Evolutionary conservation across 1,140 invertebrate genomes (phyloP).

Genomic region (Thalassaphorura encarpata): DNA sequence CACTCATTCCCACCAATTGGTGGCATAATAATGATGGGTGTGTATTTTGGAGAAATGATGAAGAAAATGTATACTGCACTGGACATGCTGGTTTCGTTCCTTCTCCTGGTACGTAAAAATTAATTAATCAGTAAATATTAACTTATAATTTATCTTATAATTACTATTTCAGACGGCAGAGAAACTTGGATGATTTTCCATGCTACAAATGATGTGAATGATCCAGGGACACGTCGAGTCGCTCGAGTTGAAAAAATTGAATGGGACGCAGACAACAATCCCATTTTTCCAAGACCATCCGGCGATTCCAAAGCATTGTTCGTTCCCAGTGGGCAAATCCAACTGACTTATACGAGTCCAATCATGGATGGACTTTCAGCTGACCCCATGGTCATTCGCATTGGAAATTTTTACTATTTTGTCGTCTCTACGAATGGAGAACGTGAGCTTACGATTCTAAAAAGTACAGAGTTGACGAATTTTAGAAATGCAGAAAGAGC

Average conservation of each 20-base stretch:
- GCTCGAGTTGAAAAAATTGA: slow-evolving; percentile 19
- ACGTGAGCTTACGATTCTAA: too few relatives aligned
- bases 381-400: too few relatives aligned
- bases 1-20: slow-evolving; percentile 19
- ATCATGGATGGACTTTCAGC: too few relatives aligned
- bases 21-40: slow-evolving; percentile 22
- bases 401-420: too few relatives aligned
- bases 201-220: slow-evolving; percentile 13
- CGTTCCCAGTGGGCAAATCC: slow-evolving; percentile 17
- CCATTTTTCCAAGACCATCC: slow-evolving; percentile 18
- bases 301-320: slow-evolving; percentile 3
- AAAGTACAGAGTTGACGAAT: too few relatives aligned
- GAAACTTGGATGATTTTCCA: slow-evolving; percentile 26
- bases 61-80: slow-evolving; percentile 16
- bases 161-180: slow-evolving; percentile 9
- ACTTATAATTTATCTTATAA: background rate
- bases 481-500: too few relatives aligned
- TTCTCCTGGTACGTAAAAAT: background rate
- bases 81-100: slow-evolving; percentile 16
- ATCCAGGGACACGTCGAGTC: background rate
- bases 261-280: slow-evolving; percentile 21
- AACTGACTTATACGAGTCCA: too few relatives aligned
- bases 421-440: too few relatives aligned
- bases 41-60: slow-evolving; percentile 19
- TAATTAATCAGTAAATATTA: background rate